Conservation (phyloP, 2,113 vertebrate genomes). For the Marcusenius ussheri region DNA sequence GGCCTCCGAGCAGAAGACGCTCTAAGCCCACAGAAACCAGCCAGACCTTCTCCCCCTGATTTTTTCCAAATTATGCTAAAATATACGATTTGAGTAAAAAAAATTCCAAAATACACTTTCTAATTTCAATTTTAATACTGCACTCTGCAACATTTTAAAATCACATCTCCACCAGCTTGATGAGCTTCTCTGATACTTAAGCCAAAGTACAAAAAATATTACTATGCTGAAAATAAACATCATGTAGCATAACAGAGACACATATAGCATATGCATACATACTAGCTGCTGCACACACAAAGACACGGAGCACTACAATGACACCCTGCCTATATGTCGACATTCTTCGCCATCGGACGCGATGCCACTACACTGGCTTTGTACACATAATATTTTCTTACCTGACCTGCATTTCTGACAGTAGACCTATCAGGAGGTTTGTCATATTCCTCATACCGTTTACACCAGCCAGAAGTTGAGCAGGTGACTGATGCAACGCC, state of each 20-base stretch:
- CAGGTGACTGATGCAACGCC: slow-evolving; percentile 41
- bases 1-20: background rate
- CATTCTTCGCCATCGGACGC: background rate
- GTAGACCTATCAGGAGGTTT: background rate
- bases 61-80: background rate
- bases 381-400: background rate
- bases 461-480: background rate
- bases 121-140: background rate
- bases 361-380: background rate
- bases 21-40: background rate
- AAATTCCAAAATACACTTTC: background rate
- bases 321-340: background rate
- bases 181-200: background rate
- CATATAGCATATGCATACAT: background rate
- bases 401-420: background rate
- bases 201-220: too few relatives aligned
- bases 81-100: background rate
- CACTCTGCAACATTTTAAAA: background rate
- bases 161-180: background rate
- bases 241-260: background rate
- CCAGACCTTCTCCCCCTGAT: background rate
- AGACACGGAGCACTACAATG: background rate
- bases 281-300: background rate
- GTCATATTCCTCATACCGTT: background rate
- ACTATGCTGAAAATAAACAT: background rate